phyloP scores from a whole-genome alignment of 2,888 invertebrate species.

The Cabera pusaria region DNA sequence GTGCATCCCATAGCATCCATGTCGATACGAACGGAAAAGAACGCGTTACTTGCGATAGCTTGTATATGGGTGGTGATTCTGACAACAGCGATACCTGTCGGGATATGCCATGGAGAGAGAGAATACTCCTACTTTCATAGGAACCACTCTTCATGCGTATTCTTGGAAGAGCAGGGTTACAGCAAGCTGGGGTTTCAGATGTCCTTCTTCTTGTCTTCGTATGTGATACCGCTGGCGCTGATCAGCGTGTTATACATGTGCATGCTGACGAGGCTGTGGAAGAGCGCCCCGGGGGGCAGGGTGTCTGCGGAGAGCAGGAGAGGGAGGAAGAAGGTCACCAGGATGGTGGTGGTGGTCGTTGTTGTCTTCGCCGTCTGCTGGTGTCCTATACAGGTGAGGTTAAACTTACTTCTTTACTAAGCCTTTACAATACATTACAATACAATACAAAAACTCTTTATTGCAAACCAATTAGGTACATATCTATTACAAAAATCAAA shows the following conservation, averaged over 20 bases:
- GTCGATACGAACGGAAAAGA: slow-evolving; percentile 91
- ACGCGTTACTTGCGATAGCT: slow-evolving; percentile 90
- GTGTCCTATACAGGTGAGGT: slow-evolving; percentile 96
- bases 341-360: slow-evolving; percentile 96
- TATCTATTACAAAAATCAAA: too few species aligned
- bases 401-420: too few species aligned
- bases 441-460: too few species aligned
- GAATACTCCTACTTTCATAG: slow-evolving; percentile 85
- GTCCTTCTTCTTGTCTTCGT: slow-evolving; percentile 94
- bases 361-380: slow-evolving; percentile 97
- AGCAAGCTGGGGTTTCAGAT: slow-evolving; percentile 87
- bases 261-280: slow-evolving; percentile 95
- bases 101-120: slow-evolving; percentile 89
- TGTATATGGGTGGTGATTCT: slow-evolving; percentile 92
- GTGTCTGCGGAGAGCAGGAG: slow-evolving; percentile 91
- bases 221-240: slow-evolving; percentile 92
- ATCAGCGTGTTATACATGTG: slow-evolving; percentile 94
- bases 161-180: slow-evolving; percentile 85
- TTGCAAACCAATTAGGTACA: too few species aligned
- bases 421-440: too few species aligned
- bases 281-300: slow-evolving; percentile 91
- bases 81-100: slow-evolving; percentile 89
- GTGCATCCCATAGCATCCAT: slow-evolving; percentile 96
- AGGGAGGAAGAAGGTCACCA: slow-evolving; percentile 94
- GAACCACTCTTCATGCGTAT: slow-evolving; percentile 87